phyloP scores from a whole-genome alignment of 30 jellyfish, hydroid and myxozoan species.

The Hydractinia symbiolongicarpus region DNA sequence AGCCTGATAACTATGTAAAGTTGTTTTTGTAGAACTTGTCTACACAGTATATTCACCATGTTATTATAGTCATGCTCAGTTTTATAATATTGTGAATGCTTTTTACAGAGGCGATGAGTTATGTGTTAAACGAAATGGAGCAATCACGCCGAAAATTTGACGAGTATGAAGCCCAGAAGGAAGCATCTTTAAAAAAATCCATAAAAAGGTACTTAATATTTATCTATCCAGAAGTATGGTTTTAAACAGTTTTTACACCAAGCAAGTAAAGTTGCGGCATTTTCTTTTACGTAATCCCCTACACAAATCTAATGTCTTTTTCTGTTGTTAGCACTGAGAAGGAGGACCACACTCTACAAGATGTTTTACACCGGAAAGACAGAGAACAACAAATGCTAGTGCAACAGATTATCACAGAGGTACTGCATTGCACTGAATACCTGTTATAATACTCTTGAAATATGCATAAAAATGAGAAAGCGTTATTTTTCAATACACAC shows the following conservation, averaged over 20 bases:
- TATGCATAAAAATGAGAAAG: too few species aligned
- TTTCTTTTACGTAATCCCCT: neutral
- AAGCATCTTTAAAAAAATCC: conserved; percentile 5
- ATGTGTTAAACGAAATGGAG: conserved; percentile 54
- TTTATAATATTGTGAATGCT: neutral
- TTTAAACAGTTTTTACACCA: neutral
- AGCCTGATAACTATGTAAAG: neutral
- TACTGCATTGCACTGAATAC: neutral
- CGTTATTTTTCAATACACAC: too few species aligned
- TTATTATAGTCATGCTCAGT: too few species aligned
- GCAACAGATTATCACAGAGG: conserved; percentile 15
- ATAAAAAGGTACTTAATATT: neutral
- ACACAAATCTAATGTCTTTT: neutral
- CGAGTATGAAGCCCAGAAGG: conserved; percentile 37
- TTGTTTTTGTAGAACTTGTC: too few species aligned
- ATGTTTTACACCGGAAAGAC: conserved; percentile 11
- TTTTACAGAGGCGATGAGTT: conserved; percentile 52
- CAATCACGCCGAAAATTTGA: conserved; percentile 36
- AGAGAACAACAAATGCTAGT: neutral
- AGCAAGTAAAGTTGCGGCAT: neutral
- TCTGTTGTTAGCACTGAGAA: neutral
- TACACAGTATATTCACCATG: too few species aligned
- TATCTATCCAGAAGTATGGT: too few species aligned
- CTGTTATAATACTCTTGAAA: too few species aligned
- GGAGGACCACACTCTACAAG: neutral